Evolutionary conservation across 2,888 invertebrate genomes (phyloP).

Genomic region (Aleiodes leptofemur): DNA sequence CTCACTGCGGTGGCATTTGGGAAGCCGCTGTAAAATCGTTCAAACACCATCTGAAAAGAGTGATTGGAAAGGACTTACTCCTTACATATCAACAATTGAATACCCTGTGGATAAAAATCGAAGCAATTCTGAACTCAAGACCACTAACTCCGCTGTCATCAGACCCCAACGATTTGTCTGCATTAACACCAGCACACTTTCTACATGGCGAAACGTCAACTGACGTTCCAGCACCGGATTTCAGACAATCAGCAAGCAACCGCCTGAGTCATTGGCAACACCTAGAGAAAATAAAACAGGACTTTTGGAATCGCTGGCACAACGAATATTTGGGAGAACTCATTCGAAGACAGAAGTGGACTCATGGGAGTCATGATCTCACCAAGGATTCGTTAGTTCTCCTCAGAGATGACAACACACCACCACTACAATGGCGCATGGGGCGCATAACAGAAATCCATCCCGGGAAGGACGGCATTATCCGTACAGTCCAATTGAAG

Average conservation of each 20-base stretch:
- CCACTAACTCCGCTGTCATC: slow-evolving; percentile 56
- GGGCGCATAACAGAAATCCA: slow-evolving; percentile 10
- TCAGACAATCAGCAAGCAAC: not conserved
- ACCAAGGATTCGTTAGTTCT: slow-evolving; percentile 32
- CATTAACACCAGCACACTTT: slow-evolving; percentile 64
- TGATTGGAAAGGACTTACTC: slow-evolving; percentile 50
- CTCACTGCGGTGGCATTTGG: slow-evolving; percentile 60
- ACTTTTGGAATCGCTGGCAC: slow-evolving; percentile 33
- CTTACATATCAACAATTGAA: slow-evolving; percentile 59
- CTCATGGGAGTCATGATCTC: not conserved
- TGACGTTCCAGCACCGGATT: slow-evolving; percentile 21
- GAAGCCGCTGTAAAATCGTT: slow-evolving; percentile 61
- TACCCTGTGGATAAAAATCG: slow-evolving; percentile 58
- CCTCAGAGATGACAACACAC: slow-evolving; percentile 21
- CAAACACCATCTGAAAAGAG: slow-evolving; percentile 56
- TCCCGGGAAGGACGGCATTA: slow-evolving; percentile 24
- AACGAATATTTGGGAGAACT: slow-evolving; percentile 15
- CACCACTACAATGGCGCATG: slow-evolving; percentile 34
- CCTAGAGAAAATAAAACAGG: slow-evolving; percentile 24
- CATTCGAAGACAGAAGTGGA: slow-evolving; percentile 7
- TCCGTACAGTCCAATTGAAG: not conserved
- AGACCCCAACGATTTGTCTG: slow-evolving; percentile 52
- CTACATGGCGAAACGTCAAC: slow-evolving; percentile 51
- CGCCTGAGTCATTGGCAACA: slow-evolving; percentile 18
- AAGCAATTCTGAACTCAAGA: slow-evolving; percentile 60